A percentile compares a stretch with the other conserved stretches of the same genome.
Conservation (phyloP, 2,113 vertebrate genomes). For the Corythornis madagascariensis region DNA sequence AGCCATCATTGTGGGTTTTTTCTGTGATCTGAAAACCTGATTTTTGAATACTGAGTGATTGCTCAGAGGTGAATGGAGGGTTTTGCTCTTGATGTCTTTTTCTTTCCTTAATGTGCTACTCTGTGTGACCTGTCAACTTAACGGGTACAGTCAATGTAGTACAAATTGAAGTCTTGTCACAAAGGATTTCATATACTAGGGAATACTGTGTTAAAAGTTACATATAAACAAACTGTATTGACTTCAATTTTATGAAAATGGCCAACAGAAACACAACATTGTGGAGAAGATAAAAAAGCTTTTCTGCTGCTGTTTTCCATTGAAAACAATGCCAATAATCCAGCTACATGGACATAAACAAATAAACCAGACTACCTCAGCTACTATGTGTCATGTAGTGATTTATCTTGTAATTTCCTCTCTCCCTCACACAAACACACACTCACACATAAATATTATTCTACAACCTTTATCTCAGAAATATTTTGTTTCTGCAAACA, state of each 20-base stretch:
- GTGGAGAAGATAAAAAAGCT: background rate
- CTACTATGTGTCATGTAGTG: background rate
- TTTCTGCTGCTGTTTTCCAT: background rate
- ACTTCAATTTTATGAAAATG: background rate
- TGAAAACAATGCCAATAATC: background rate
- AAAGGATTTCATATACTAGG: background rate
- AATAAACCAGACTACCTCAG: background rate
- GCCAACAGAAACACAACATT: background rate
- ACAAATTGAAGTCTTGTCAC: background rate
- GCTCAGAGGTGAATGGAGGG: background rate
- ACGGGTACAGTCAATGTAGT: background rate
- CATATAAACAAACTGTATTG: background rate
- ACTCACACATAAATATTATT: background rate
- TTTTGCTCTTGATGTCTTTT: background rate
- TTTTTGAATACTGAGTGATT: background rate
- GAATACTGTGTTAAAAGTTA: background rate
- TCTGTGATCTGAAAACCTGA: background rate
- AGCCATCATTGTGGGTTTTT: background rate
- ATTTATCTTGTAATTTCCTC: conserved; percentile 3
- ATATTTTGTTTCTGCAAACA: background rate
- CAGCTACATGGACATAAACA: background rate
- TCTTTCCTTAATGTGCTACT: background rate
- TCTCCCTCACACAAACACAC: background rate
- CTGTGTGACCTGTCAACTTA: background rate
- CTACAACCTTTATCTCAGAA: background rate